phyloP scores from a whole-genome alignment of 2,888 invertebrate species.

The Ferrisia virgata region DNA sequence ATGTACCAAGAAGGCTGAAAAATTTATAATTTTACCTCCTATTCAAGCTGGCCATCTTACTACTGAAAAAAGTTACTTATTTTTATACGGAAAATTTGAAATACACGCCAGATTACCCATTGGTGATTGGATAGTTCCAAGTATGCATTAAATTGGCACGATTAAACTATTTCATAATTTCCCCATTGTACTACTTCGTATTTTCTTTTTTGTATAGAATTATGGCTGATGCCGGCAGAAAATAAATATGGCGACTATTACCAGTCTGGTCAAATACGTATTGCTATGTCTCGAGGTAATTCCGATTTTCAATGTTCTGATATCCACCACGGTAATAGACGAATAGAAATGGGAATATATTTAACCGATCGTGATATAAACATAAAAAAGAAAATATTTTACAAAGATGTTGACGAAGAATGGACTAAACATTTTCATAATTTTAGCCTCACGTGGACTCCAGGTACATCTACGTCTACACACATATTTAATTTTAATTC shows the following conservation, averaged over 20 bases:
- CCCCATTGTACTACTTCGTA: too few species aligned
- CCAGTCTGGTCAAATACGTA: constrained; percentile 56
- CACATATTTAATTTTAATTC: too few species aligned
- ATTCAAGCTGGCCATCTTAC: constrained; percentile 63
- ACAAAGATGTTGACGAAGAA: constrained; percentile 47
- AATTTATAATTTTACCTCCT: constrained; percentile 60
- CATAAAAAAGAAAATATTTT: constrained; percentile 50
- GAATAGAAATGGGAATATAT: constrained; percentile 52
- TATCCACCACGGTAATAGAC: constrained; percentile 50
- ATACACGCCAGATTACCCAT: constrained; percentile 69
- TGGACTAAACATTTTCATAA: constrained; percentile 56
- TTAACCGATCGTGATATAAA: constrained; percentile 48
- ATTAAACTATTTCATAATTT: too few species aligned
- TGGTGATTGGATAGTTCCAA: constrained; percentile 76
- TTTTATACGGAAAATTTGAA: constrained; percentile 67
- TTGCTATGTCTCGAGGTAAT: constrained; percentile 56
- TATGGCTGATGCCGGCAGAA: constrained; percentile 53
- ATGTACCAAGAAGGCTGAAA: constrained; percentile 35
- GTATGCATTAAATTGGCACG: constrained; percentile 58
- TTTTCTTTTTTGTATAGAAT: constrained; percentile 51
- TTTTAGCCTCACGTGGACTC: constrained; percentile 58
- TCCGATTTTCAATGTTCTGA: constrained; percentile 41
- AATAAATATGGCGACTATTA: constrained; percentile 51
- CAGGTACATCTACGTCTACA: too few species aligned
- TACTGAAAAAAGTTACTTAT: constrained; percentile 63